Evolutionary conservation across 2,113 vertebrate genomes (phyloP).

Genomic region (Craseonycteris thonglongyai): DNA sequence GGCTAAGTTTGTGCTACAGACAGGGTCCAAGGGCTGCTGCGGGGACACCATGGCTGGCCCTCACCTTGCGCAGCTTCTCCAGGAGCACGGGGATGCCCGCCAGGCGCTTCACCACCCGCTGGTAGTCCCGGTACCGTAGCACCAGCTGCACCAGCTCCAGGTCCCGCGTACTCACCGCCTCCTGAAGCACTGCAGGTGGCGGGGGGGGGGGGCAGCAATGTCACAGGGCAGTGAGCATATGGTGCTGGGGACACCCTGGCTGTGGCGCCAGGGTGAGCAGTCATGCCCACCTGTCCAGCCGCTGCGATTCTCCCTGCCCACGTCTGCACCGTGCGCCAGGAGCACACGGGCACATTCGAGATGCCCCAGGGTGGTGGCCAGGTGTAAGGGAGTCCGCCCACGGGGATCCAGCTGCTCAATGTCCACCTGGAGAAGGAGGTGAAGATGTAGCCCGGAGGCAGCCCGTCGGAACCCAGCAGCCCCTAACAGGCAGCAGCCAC

Average conservation of each 20-base stretch:
- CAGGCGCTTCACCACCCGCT: slow-evolving; percentile 93
- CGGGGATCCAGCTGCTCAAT: slow-evolving; percentile 92
- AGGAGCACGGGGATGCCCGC: slow-evolving; percentile 93
- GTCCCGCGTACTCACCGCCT: slow-evolving; percentile 94
- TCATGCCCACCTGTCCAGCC: slow-evolving; percentile 92
- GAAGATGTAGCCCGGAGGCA: background rate
- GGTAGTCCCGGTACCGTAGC: slow-evolving; percentile 95
- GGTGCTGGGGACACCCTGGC: background rate
- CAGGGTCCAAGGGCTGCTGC: rapidly evolving
- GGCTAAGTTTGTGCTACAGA: background rate
- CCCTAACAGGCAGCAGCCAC: background rate
- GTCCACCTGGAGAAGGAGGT: slow-evolving; percentile 80
- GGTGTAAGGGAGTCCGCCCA: slow-evolving; percentile 93
- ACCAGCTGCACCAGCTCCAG: slow-evolving; percentile 93
- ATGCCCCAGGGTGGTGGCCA: slow-evolving; percentile 93
- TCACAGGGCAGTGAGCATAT: background rate
- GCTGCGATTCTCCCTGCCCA: slow-evolving; percentile 94
- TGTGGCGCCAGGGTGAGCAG: background rate
- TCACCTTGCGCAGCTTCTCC: slow-evolving; percentile 94
- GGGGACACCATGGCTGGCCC: background rate
- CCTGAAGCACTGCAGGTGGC: slow-evolving; percentile 98
- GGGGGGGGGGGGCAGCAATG: background rate
- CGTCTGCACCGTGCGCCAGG: slow-evolving; percentile 90
- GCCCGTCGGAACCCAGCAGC: background rate
- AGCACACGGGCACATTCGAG: slow-evolving; percentile 92